Evolutionary conservation across 2,888 invertebrate species (phyloP).

Genomic region (Rotaria socialis): DNA sequence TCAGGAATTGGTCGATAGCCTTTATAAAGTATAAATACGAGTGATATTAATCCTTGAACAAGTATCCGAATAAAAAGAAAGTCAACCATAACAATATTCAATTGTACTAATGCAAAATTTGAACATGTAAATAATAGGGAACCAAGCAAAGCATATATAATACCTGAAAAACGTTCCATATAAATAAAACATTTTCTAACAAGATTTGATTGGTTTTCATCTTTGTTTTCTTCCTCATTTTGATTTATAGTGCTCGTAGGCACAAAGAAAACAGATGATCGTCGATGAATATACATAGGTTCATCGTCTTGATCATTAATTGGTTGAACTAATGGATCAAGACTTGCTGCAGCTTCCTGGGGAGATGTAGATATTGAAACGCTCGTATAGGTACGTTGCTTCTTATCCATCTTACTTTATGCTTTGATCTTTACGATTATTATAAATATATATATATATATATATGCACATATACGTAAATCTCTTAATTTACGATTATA

Average conservation of each 20-base stretch:
- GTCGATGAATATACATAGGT: not conserved
- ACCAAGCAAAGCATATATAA: not conserved
- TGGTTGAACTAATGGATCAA: constrained; percentile 36
- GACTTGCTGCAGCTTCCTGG: not conserved
- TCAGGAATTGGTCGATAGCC: not conserved
- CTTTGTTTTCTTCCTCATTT: not conserved
- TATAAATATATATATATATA: not conserved
- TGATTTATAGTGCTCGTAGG: not conserved
- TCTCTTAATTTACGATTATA: not conserved
- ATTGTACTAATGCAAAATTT: not conserved
- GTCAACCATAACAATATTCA: not conserved
- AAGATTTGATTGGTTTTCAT: not conserved
- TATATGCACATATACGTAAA: not conserved
- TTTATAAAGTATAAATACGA: not conserved
- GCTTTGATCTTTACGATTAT: not conserved
- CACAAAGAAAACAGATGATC: not conserved
- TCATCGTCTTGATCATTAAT: not conserved
- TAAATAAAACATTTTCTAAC: not conserved
- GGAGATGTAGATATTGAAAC: not conserved
- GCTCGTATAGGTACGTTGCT: not conserved
- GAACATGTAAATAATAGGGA: not conserved
- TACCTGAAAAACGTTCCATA: not conserved
- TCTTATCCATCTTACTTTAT: not conserved
- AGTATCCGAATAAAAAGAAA: not conserved
- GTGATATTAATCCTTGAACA: not conserved